Percentiles rank a stretch among this genome's conserved stretches.
Evolutionary conservation across 1,140 invertebrate species (phyloP).

Genomic region (Ganaspis sp.): DNA sequence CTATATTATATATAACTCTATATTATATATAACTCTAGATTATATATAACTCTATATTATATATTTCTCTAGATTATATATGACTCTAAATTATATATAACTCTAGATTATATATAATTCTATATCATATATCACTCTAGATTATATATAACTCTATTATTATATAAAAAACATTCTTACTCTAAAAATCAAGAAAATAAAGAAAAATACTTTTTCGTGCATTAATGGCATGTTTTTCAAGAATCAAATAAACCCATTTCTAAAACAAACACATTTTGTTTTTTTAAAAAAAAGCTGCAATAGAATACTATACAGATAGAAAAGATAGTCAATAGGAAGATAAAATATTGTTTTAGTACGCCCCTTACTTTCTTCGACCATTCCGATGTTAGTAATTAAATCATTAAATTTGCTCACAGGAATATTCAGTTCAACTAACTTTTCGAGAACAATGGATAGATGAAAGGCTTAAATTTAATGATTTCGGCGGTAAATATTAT

Average conservation of each 20-base stretch:
- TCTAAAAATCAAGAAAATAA: background rate
- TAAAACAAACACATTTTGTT: conserved; percentile 6
- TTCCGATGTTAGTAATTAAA: background rate
- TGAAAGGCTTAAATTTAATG: conserved; percentile 92
- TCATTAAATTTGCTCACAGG: conserved; percentile 80
- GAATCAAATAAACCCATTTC: background rate
- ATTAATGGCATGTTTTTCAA: background rate
- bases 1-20: no score
- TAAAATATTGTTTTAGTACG: conserved; percentile 9
- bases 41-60: no score
- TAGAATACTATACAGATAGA: conserved; percentile 1
- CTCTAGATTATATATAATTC: no score
- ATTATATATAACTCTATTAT: no score
- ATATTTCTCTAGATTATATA: no score
- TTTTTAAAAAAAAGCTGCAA: background rate
- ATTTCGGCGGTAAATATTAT: conserved; percentile 83
- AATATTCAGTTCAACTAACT: conserved; percentile 96
- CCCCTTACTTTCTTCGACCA: background rate
- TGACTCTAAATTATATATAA: no score
- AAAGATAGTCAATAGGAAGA: background rate
- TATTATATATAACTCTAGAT: no score
- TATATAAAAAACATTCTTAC: background rate
- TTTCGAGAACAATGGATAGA: conserved; percentile 98
- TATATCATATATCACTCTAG: no score
- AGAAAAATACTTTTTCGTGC: background rate